Evolutionary conservation across 2,797 vertebrate species (phyloP).

Genomic region (Pseudochirops cupreus): DNA sequence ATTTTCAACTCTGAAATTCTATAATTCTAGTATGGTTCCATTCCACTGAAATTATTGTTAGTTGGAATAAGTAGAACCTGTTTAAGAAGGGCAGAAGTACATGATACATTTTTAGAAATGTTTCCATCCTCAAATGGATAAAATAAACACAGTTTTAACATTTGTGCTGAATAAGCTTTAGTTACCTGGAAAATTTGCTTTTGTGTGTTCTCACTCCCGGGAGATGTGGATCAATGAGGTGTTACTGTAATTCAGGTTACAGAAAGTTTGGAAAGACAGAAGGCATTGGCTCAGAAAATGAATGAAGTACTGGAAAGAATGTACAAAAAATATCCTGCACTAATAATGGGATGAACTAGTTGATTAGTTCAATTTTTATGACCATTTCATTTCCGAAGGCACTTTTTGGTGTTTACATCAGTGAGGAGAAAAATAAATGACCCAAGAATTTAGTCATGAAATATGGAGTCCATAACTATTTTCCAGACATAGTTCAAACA

Average conservation of each 20-base stretch:
- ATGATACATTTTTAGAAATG: not conserved
- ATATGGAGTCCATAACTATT: constrained; percentile 40
- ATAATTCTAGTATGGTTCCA: not conserved
- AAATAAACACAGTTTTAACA: constrained; percentile 40
- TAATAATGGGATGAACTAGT: constrained; percentile 43
- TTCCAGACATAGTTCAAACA: constrained; percentile 46
- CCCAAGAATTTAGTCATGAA: constrained; percentile 14
- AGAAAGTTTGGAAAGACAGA: constrained; percentile 52
- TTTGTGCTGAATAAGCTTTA: not conserved
- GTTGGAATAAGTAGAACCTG: not conserved
- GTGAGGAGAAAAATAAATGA: constrained; percentile 38
- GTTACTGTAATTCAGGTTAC: not conserved
- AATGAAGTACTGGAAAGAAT: constrained; percentile 57
- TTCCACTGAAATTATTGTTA: not conserved
- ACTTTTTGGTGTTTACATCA: constrained; percentile 51
- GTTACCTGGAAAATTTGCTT: not conserved
- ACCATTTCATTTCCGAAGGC: constrained; percentile 53
- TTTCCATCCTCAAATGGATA: constrained; percentile 14
- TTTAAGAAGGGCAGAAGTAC: constrained; percentile 21
- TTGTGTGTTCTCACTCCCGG: not conserved
- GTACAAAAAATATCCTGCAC: constrained; percentile 36
- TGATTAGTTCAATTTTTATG: constrained; percentile 6
- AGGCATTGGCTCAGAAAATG: constrained; percentile 33
- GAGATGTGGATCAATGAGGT: constrained; percentile 13
- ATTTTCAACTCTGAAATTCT: not conserved